Evolutionary conservation across 2,888 invertebrate species (phyloP), one percentile per base, ranked within the genome.

Genomic region (Alsophila aescularia): DNA sequence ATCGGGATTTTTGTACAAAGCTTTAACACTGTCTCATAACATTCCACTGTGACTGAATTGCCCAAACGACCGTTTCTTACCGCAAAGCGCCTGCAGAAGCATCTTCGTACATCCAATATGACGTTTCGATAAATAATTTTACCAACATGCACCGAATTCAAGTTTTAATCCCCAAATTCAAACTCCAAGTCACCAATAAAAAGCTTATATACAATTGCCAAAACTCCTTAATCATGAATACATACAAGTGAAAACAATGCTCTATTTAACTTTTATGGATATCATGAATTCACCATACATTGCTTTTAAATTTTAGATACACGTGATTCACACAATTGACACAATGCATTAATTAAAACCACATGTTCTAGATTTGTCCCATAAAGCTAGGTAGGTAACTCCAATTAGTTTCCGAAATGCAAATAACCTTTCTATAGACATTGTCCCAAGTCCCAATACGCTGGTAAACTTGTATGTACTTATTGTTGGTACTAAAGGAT

Each of bases 21-120:
- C 41, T 27, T 29, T 15, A 5, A 13, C 15, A 36, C 43, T 50
- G 42, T 40, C 37, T 32, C 31, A 50, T 37, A n/a, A n/a, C 32
- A 31, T 42, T 24, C 13, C 45, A 47, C n/a, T 15, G 29, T 12
- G 18, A 14, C 27, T 14, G 34, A 2, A 6, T 36, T 36, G 32
- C 40, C 42, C 52, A 36, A 36, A 24, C 21, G 2, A 32, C 32
- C 43, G 27, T 31, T 27, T 24, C 43, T 54, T 49, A 44, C 54
- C 54, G 43, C 43, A 49, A 54, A 44, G 54, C 54, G 27, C 24
- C 37, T 39, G 54, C 49, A 39, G 24, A 54, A 54, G 49, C 54
- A 18, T 39, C 32, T 27, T 42, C 32, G 14, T 37, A 29, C 3
- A 16, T 29, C 48, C 21, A 37, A 1, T 15, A 14, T 51, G 29